These are phyloP conservation scores for Chiloscyllium plagiosum DNA, from an alignment of 2,113 vertebrate genomes.

Conservation along the genomic window DNA sequence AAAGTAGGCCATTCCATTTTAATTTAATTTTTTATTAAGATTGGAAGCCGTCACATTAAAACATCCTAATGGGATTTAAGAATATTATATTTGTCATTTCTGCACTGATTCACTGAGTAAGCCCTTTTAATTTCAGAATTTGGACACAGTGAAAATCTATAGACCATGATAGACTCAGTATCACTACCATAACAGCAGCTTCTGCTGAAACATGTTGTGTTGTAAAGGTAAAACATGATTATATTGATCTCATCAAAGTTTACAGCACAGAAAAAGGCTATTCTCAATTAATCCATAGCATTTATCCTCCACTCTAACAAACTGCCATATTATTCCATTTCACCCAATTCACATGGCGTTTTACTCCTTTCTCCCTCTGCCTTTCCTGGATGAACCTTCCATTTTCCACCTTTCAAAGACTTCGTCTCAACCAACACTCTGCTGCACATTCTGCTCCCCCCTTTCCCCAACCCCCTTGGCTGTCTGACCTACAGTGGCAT, in stretches of 20 bases:
- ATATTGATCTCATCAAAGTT: background rate
- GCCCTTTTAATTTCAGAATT: background rate
- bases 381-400: background rate
- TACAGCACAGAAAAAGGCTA: background rate
- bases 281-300: background rate
- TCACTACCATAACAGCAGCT: background rate
- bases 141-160: background rate
- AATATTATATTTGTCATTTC: slow-evolving; percentile 9
- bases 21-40: slow-evolving; percentile 34
- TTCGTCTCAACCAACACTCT: background rate
- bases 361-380: background rate
- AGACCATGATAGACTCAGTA: background rate
- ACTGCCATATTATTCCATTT: background rate
- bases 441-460: too few relatives aligned
- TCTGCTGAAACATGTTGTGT: background rate
- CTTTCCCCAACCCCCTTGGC: too few relatives aligned
- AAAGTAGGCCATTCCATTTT: slow-evolving; percentile 15
- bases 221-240: background rate
- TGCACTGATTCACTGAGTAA: slow-evolving; percentile 15
- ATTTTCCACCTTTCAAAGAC: background rate
- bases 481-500: background rate
- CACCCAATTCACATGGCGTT: background rate
- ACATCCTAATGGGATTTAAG: slow-evolving; percentile 18
- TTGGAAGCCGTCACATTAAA: slow-evolving; percentile 18
- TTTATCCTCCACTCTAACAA: background rate